Evolutionary conservation across 2,113 vertebrate species (phyloP), one percentile per base, ranked within the genome.

Genomic region (Tauraco erythrolophus): DNA sequence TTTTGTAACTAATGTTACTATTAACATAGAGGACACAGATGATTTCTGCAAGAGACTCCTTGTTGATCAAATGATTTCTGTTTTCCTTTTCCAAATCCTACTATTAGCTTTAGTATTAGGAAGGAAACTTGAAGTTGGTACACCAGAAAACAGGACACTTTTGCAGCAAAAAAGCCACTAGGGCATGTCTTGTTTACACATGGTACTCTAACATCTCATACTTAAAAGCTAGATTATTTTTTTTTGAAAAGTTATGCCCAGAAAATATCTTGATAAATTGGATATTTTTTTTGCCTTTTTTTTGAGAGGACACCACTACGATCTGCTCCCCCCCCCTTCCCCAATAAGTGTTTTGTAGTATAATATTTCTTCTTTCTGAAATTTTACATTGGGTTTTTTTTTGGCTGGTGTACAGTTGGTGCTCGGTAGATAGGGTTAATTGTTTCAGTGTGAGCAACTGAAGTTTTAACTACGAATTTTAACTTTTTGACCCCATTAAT

Each of bases 401-500:
- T 45, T 81, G 18, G 10, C 16, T 92, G 60, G 30, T 70, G 18
- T 78, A 2, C 27, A 35, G 60, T 30, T 53, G 33, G 18, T 84
- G 24, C 56, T 92, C 1, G 0, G 30, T 57, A 33, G 83, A 77
- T 78, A 91, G 92, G 72, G 79, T 93, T 94, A 96, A 93, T 89
- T 89, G 37, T 82, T 92, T 87, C 57, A 62, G 17, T 72, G 48
- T 80, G 88, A 92, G 66, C 53, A 95, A 23, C 24, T 2, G 1
- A 28, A 28, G 37, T 92, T 94, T 94, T 61, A 72, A 96, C 70
- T 68, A 53, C 24, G 48, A 89, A 70, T 96, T 89, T 35, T 88
- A 85, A 91, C 81, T 87, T 96, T 78, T 64, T 94, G 86, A 79
- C 68, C 77, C 70, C 45, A 46, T 90, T 97, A 93, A 93, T 94